Evolutionary conservation across 2,888 invertebrate species (phyloP).

Genomic region (Mantis religiosa): DNA sequence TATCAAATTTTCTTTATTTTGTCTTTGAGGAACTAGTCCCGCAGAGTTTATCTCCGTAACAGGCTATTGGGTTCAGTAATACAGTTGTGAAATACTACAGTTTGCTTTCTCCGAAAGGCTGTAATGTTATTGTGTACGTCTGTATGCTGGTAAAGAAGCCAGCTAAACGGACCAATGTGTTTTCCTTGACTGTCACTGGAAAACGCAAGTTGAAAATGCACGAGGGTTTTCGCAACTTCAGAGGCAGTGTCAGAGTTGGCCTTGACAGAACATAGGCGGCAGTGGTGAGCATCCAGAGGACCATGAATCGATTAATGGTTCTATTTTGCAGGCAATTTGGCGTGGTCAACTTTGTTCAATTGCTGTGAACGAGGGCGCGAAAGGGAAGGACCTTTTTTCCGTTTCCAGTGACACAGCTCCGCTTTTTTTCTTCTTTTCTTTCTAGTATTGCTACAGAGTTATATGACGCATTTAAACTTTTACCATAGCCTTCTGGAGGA

Average conservation of each 20-base stretch:
- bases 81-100: too few species aligned
- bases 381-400: background rate
- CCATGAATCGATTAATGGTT: background rate
- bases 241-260: background rate
- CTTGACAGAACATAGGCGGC: background rate
- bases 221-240: background rate
- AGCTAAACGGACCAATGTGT: too few species aligned
- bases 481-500: background rate
- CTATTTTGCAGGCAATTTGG: background rate
- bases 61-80: too few species aligned
- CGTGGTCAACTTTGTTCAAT: background rate
- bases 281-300: background rate
- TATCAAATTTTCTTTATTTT: too few species aligned
- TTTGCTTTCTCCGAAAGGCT: too few species aligned
- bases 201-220: too few species aligned
- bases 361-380: background rate
- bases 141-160: too few species aligned
- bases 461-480: background rate
- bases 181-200: too few species aligned
- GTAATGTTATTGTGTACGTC: too few species aligned
- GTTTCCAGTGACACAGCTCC: background rate
- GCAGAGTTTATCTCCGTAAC: too few species aligned
- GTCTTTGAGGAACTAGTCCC: too few species aligned
- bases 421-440: background rate
- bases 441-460: background rate